Evolutionary conservation across 2,113 vertebrate species (phyloP).

Genomic region (Forbesichthys agassizii): DNA sequence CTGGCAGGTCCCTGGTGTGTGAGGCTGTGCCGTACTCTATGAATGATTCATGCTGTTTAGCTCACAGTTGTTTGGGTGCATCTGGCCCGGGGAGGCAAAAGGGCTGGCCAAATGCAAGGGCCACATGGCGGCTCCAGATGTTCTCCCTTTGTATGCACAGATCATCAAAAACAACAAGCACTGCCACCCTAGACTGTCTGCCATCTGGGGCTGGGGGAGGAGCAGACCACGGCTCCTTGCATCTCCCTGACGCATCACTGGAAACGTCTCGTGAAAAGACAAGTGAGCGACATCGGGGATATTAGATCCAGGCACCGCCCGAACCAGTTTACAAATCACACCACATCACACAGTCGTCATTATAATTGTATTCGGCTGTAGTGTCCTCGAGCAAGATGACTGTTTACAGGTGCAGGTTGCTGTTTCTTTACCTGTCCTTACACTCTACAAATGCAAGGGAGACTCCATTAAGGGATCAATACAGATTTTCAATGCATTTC

Average conservation of each 20-base stretch:
- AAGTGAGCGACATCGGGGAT: slow-evolving; percentile 19
- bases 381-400: slow-evolving; percentile 35
- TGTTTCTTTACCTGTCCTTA: neutral
- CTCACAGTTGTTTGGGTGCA: slow-evolving; percentile 76
- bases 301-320: slow-evolving; percentile 48
- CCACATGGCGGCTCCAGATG: slow-evolving; percentile 91
- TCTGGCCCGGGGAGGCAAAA: slow-evolving; percentile 67
- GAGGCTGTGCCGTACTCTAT: slow-evolving; percentile 64
- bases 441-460: neutral
- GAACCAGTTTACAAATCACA: neutral
- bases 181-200: slow-evolving; percentile 70
- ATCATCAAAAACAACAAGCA: slow-evolving; percentile 79
- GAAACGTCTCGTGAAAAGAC: slow-evolving; percentile 49
- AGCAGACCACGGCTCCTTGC: slow-evolving; percentile 71
- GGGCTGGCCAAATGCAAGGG: slow-evolving; percentile 78
- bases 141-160: slow-evolving; percentile 80
- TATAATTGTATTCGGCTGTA: neutral
- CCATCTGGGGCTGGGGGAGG: slow-evolving; percentile 62
- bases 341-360: too few relatives aligned
- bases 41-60: slow-evolving; percentile 83
- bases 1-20: slow-evolving; percentile 65
- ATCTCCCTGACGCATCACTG: slow-evolving; percentile 62
- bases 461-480: slow-evolving; percentile 17
- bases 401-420: slow-evolving; percentile 14
- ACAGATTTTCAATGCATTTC: slow-evolving; percentile 3